Evolutionary conservation across 1,140 invertebrate species (phyloP), one percentile per base, ranked within the genome.

Genomic region (Ceratosolen solmsi): DNA sequence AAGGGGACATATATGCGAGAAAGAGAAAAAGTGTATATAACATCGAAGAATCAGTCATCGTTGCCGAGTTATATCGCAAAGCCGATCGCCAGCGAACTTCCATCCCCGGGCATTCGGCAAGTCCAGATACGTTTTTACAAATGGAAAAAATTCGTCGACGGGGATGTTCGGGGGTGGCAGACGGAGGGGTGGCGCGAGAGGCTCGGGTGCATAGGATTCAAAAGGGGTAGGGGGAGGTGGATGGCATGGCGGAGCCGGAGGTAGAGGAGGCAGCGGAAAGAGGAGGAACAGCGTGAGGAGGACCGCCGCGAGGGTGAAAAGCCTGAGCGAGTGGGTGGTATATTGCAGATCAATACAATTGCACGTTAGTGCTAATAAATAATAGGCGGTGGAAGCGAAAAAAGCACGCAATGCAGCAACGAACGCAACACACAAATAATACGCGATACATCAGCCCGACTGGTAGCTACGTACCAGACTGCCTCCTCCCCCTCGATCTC

Each of bases 301-400:
- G 84, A 80, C 41, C 54, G 70, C 78, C 78, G 78, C 54, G 79
- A 77, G 84, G 87, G 83, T 71, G 74, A 82, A 82, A 82, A 82
- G 84, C 85, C 84, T 85, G 87, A 86, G 86, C 87, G 89, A 88
- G 88, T 75, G 65, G 75, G 27, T 89, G 89, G 89, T 90, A 89
- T 91, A 91, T 91, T 89, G 91, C 90, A 91, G 91, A 92, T 92
- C 91, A 91, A 92, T 91, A 91, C 91, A 91, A 92, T 92, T 91
- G 91, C 90, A 91, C 90, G 91, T 92, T 92, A 92, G 91, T 91
- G 91, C 91, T 91, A 92, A 91, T 92, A 92, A 92, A 92, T 91
- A 91, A 92, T 92, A 92, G 91, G 89, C 91, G 89, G 89, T 88
- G 89, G 90, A 89, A 90, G 89, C 90, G 90, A 92, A 92, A 91